phyloP scores from a whole-genome alignment of 2,888 invertebrate species.

The Ophion ellenae region DNA sequence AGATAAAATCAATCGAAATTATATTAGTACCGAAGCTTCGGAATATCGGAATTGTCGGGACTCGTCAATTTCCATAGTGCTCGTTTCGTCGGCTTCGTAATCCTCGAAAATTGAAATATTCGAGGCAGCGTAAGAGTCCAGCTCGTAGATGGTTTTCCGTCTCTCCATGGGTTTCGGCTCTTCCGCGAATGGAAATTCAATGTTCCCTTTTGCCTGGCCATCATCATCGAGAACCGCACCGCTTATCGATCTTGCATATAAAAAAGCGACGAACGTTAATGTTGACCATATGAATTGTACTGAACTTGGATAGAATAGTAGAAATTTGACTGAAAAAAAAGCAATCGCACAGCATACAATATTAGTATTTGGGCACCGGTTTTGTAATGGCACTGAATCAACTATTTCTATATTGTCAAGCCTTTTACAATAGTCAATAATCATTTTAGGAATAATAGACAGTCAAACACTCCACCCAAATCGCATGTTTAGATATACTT shows the following conservation, averaged over 20 bases:
- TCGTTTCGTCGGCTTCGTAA: constrained; percentile 51
- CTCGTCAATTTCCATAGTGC: constrained; percentile 39
- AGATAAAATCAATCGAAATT: constrained; percentile 11
- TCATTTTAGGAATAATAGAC: too few species aligned
- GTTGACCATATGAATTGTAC: too few species aligned
- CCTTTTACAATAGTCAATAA: too few species aligned
- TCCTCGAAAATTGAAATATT: constrained; percentile 65
- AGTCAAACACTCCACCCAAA: too few species aligned
- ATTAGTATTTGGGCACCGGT: too few species aligned
- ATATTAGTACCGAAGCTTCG: constrained; percentile 68
- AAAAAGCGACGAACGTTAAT: neutral
- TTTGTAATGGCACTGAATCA: too few species aligned
- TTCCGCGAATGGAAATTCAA: constrained; percentile 49
- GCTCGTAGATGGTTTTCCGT: constrained; percentile 74
- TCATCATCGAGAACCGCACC: constrained; percentile 6
- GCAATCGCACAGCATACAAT: too few species aligned
- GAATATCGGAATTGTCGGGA: constrained; percentile 70
- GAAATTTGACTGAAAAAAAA: too few species aligned
- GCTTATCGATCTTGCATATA: constrained; percentile 7
- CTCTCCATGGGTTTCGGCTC: constrained; percentile 43
- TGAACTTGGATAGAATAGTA: too few species aligned
- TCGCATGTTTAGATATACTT: too few species aligned
- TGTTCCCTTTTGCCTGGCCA: constrained; percentile 1
- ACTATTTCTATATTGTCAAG: too few species aligned
- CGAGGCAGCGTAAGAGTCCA: constrained; percentile 72